Evolutionary conservation across 2,113 vertebrate genomes (phyloP).

Genomic region (Shinisaurus crocodilurus): DNA sequence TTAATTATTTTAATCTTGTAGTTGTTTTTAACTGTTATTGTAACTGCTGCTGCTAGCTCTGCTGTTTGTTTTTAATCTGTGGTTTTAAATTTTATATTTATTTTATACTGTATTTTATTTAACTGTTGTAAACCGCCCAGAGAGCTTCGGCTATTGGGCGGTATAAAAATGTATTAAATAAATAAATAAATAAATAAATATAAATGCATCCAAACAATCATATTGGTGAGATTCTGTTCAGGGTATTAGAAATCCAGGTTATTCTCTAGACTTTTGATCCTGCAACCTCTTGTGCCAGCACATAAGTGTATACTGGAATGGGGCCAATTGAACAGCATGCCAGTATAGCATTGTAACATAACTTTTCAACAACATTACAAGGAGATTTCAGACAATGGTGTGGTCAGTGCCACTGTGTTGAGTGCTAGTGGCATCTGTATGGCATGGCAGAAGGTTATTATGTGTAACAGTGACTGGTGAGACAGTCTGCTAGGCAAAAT

Average conservation of each 20-base stretch:
- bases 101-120: too few relatives aligned
- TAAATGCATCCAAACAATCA: background rate
- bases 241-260: background rate
- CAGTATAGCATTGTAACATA: background rate
- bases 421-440: background rate
- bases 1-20: too few relatives aligned
- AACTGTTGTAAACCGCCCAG: too few relatives aligned
- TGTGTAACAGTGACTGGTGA: background rate
- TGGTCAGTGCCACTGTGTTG: background rate
- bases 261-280: background rate
- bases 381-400: background rate
- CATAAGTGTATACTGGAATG: background rate
- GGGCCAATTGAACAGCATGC: background rate
- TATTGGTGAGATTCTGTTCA: background rate
- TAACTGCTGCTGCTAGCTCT: too few relatives aligned
- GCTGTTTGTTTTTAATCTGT: too few relatives aligned
- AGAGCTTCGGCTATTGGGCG: too few relatives aligned
- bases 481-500: background rate
- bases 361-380: background rate
- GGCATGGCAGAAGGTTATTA: background rate
- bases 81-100: too few relatives aligned
- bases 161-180: too few relatives aligned
- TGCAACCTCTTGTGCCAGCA: background rate
- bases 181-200: background rate
- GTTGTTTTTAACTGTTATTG: too few relatives aligned